Base-by-base conservation (phyloP, 2,113 vertebrate species). In the Ondatra zibethicus region DNA sequence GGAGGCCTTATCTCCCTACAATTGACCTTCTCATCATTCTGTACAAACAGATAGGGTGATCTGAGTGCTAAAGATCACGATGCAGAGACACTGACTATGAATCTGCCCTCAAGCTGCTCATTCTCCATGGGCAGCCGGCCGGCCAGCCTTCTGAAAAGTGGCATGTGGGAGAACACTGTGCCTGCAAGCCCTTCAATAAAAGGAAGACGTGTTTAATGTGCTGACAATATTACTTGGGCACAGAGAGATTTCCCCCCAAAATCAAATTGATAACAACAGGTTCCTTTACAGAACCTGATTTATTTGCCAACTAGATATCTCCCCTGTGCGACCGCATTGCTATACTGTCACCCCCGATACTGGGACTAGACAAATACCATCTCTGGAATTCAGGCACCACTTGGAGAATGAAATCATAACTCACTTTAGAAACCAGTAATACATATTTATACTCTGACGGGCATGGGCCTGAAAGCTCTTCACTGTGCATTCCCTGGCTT, bases 331-430 rank as follows among this genome's bases (percentile, higher is more conserved):
- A 93, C 96, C 1, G 55, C 66, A 0, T 94, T 96, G 97, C 98
- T 92, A 94, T 97, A 98, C 98, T 98, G 98, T 98, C 98, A 98
- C 88, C 97, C 96, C 95, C 55, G 91, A 98, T 98, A 97, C 96
- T 98, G 97, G 97, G 97, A 98, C 95, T 98, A 98, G 98, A 99
- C 97, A 98, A 98, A 99, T 98, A 98, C 98, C 97, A 97, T 98
- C 98, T 98, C 97, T 98, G 97, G 98, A 98, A 98, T 97, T 98
- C 98, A 98, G 98, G 98, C 98, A 97, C 98, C 95, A 97, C 98
- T 87, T 97, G 97, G 98, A 98, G 98, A 98, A 98, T 97, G 98
- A 98, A 98, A 98, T 98, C 98, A 98, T 99, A 98, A 98, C 97
- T 99, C 98, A 99, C 98, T 98, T 97, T 96, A 96, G 98, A 98